A percentile compares a stretch with the other conserved stretches of the same genome.
Conservation (phyloP, 64 coral and sea anemone species). For the Porites australiensis region DNA sequence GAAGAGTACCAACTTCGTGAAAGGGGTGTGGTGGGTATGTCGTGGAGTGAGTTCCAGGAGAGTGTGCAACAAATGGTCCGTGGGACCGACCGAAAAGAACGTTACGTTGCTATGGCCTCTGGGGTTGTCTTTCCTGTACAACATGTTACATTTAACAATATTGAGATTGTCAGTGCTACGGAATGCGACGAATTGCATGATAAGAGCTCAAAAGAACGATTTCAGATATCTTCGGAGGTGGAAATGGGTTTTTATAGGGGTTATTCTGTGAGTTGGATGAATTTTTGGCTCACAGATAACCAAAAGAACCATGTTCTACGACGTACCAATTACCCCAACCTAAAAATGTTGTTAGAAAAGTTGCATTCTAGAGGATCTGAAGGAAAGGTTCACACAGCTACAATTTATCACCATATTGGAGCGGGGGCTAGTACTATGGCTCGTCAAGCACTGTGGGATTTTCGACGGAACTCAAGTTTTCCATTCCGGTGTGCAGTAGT, state of each 20-base stretch:
- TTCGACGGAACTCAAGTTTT: not conserved
- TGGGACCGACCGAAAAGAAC: constrained; percentile 2
- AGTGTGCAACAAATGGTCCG: constrained; percentile 42
- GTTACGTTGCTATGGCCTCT: constrained; percentile 38
- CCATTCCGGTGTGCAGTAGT: constrained; percentile 55
- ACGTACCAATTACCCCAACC: not conserved
- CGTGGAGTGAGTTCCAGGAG: constrained; percentile 68
- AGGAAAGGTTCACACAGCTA: constrained; percentile 42
- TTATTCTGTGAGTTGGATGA: constrained; percentile 57
- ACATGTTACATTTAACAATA: constrained; percentile 27
- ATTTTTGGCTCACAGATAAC: constrained; percentile 66
- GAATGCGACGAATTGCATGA: constrained; percentile 36
- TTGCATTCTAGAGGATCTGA: not conserved
- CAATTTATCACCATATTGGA: constrained; percentile 49
- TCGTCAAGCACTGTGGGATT: constrained; percentile 64
- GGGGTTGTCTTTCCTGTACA: constrained; percentile 38
- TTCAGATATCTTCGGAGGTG: not conserved
- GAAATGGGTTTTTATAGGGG: constrained; percentile 48
- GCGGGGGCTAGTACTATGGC: constrained; percentile 57
- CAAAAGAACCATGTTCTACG: constrained; percentile 49
- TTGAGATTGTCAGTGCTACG: constrained; percentile 54
- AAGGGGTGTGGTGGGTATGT: constrained; percentile 69
- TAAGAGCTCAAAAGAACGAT: not conserved
- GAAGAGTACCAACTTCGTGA: constrained; percentile 31
- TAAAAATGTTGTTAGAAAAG: constrained; percentile 40